phyloP scores from a whole-genome alignment of 2,888 invertebrate species.

The Cerceris rybyensis region DNA sequence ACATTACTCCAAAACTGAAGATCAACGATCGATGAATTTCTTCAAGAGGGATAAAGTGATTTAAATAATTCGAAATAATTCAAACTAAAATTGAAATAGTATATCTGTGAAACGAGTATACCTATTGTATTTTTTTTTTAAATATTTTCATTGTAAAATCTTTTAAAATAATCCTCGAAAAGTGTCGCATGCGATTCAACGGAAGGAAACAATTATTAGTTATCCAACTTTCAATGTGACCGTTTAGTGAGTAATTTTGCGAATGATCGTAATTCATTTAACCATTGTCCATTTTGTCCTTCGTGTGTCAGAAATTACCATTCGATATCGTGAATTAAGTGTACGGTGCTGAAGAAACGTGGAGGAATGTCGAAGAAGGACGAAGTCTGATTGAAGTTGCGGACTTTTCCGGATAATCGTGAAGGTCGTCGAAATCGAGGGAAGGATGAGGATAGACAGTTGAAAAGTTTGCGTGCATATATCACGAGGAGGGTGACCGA shows the following conservation, averaged over 20 bases:
- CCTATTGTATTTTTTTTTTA: no score
- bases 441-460: slow-evolving; percentile 52
- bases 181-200: slow-evolving; percentile 27
- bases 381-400: neutral
- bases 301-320: neutral
- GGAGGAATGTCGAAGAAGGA: slow-evolving; percentile 29
- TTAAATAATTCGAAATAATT: neutral
- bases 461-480: slow-evolving; percentile 18
- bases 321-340: neutral
- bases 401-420: slow-evolving; percentile 1
- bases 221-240: slow-evolving; percentile 26
- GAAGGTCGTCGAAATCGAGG: slow-evolving; percentile 32
- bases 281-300: neutral
- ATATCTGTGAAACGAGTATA: no score
- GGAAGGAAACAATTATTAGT: slow-evolving; percentile 34
- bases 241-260: slow-evolving; percentile 22
- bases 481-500: slow-evolving; percentile 45
- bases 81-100: no score
- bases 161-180: neutral
- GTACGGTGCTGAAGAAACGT: slow-evolving; percentile 28
- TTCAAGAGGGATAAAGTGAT: neutral
- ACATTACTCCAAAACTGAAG: no score
- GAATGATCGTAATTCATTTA: slow-evolving; percentile 17
- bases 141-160: neutral
- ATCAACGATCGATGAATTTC: neutral